Percentiles rank a stretch among this genome's conserved stretches.
These are phyloP conservation scores for Epinotia brunnichana DNA, from an alignment of 2,888 invertebrate species.

Conservation along the genomic window DNA sequence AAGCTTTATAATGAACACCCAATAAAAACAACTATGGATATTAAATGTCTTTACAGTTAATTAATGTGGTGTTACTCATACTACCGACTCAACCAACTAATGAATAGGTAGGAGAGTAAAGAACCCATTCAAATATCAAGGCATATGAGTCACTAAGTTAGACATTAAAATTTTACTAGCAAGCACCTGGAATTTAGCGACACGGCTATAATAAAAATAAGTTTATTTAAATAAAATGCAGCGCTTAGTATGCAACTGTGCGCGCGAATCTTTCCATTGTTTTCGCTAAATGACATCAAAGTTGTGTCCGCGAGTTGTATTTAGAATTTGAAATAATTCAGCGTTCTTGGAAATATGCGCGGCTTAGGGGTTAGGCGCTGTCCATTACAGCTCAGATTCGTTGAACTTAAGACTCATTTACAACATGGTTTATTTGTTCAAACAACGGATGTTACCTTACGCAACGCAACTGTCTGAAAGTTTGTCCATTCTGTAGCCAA, in stretches of 20 bases:
- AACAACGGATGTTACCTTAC: background rate
- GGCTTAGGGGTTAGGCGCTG: constrained; percentile 54
- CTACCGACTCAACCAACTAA: constrained; percentile 45
- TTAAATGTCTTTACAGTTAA: constrained; percentile 19
- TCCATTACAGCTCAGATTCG: constrained; percentile 24
- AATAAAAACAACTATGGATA: constrained; percentile 12
- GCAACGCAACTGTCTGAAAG: background rate
- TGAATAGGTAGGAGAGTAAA: constrained; percentile 63
- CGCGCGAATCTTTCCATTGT: constrained; percentile 78
- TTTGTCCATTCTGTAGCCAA: background rate
- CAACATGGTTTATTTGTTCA: background rate
- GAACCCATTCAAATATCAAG: constrained; percentile 72
- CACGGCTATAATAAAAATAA: constrained; percentile 79
- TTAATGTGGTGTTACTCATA: constrained; percentile 25
- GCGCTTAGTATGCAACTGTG: constrained; percentile 74
- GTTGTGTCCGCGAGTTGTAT: constrained; percentile 75
- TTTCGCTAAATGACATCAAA: constrained; percentile 84
- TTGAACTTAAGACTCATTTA: constrained; percentile 20
- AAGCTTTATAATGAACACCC: background rate
- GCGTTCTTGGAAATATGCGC: constrained; percentile 68
- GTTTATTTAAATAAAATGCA: constrained; percentile 80
- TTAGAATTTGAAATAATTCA: constrained; percentile 76
- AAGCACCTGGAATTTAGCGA: constrained; percentile 68
- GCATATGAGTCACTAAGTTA: constrained; percentile 77
- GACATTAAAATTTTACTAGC: constrained; percentile 80